Evolutionary conservation across 2,888 invertebrate genomes (phyloP), one percentile per base, ranked within the genome.

Genomic region (Drosophila planitibia): DNA sequence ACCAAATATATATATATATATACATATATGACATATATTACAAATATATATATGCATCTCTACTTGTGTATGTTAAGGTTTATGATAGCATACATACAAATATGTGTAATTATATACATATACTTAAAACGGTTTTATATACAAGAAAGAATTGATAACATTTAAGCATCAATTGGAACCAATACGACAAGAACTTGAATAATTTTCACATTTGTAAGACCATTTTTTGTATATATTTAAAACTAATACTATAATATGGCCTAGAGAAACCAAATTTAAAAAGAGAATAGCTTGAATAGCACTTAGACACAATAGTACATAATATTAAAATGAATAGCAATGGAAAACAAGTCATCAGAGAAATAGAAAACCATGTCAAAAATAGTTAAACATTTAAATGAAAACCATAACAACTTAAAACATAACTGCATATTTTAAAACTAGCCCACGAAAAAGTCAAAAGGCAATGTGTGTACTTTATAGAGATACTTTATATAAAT

Each of bases 81-180:
- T 79, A 82, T 68, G 63, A 74, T 87, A 85, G 74, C 65, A 68
- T 64, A 85, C 61, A 76, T 51, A 65, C 61, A 69, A 62, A 64
- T 76, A 61, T 71, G 35, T 62, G 47, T 67, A 62, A 57, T 33
- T 57, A 68, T 64, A 75, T 41, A 61, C 35, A 37, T 79, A 49
- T 64, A 72, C 39, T 60, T 76, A 71, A 51, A 86, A 80, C 61
- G 74, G 81, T 90, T 88, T 85, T 85, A 81, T 90, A 85, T 82
- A 85, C 72, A 87, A 76, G 65, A 79, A 51, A 66, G 58, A 87
- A 84, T 81, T 84, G 90, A 91, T 91, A 91, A 91, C 82, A 91
- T 81, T 61, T 87, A 91, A 91, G 90, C 91, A 91, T 89, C 84
- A 89, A 91, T 91, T 91, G 92, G 91, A 91, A 90, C 91, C 92